phyloP scores from a whole-genome alignment of 1,140 invertebrate genomes.

The Pseudoatta argentina region DNA sequence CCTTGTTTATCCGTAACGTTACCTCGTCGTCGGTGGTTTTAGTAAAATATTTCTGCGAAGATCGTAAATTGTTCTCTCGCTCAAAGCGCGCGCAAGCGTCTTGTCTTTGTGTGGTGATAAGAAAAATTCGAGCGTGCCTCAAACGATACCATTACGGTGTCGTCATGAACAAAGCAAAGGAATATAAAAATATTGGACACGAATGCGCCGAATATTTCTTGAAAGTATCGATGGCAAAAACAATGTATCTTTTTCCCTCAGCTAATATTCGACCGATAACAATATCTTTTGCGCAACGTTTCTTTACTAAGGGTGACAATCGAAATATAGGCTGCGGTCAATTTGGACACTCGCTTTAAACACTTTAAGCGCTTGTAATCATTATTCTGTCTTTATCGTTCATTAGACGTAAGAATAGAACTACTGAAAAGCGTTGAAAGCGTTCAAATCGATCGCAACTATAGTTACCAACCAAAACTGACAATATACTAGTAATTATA shows the following conservation, averaged over 20 bases:
- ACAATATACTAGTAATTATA: neutral
- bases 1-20: constrained; percentile 52
- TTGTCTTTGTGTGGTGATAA: constrained; percentile 29
- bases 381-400: no score
- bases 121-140: constrained; percentile 30
- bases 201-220: constrained; percentile 4
- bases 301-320: constrained; percentile 13
- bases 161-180: constrained; percentile 20
- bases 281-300: constrained; percentile 17
- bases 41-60: constrained; percentile 34
- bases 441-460: no score
- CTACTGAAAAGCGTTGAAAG: no score
- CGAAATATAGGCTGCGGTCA: neutral
- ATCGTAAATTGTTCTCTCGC: constrained; percentile 65
- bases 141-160: constrained; percentile 30
- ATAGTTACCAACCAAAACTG: neutral
- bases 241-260: neutral
- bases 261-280: constrained; percentile 22
- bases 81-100: constrained; percentile 29
- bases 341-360: no score
- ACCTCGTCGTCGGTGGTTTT: constrained; percentile 48
- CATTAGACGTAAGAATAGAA: no score
- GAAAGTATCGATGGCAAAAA: constrained; percentile 12
- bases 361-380: no score
- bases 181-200: constrained; percentile 42